Evolutionary conservation across 1,140 invertebrate genomes (phyloP), one percentile per base, ranked within the genome.

Genomic region (Lasioglossum baleicum): DNA sequence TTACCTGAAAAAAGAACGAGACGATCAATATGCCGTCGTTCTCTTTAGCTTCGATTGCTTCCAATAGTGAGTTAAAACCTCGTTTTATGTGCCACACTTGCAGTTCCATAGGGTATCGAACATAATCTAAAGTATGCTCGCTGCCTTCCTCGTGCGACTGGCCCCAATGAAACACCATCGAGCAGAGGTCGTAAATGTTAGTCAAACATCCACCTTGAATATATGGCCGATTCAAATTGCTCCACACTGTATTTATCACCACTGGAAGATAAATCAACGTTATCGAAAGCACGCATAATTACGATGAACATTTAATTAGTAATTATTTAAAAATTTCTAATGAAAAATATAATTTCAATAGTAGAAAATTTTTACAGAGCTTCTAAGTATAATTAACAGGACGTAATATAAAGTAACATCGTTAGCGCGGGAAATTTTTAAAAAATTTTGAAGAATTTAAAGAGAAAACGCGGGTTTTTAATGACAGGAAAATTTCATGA

Each of bases 131-230:
- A n/a, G 93, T 94, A 68, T 95, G 94, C 83, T 95, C 94, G 13
- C 94, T 94, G 20, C 94, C 94, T 78, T 94, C 93, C 44, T 93
- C 90, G 66, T 95, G 91, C 42, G 90, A 91, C 42, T 91, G 92
- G 35, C 94, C 94, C 94, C 94, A 95, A 26, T 93, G 93, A 66
- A 95, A 95, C 22, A 92, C 86, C 15, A 94, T 80, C 51, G 94
- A 93, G 13, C 93, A 87, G 51, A 95, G 94, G 20, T 92, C 90
- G 67, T 94, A 95, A 15, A 85, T 83, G 22, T 90, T 87, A n/a
- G 87, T 76, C 71, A 95, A 89, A 15, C 94, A 91, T 15, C 94
- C 94, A 7, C 94, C 94, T 77, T 88, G 87, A 2, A 95, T 83
- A 0, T 86, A 91, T 0, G 94, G 94, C 7, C 85, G 61, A 2